Evolutionary conservation across 2,888 invertebrate species (phyloP).

Genomic region (Cataglyphis rosenhaueri): DNA sequence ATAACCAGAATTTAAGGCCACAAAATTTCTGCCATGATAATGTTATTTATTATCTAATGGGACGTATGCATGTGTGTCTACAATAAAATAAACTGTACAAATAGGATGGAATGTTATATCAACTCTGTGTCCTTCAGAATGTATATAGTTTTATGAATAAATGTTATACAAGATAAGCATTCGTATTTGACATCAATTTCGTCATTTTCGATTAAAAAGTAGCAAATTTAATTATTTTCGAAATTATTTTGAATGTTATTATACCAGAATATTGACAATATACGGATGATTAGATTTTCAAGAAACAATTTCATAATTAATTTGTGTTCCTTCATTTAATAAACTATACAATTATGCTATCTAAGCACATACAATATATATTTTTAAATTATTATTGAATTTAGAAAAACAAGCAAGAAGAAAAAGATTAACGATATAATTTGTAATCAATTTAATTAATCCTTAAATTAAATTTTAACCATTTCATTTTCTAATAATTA

Average conservation of each 20-base stretch:
- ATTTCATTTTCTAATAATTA: conserved; percentile 41
- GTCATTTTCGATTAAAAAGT: conserved; percentile 54
- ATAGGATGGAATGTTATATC: conserved; percentile 76
- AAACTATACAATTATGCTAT: conserved; percentile 58
- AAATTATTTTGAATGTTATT: conserved; percentile 55
- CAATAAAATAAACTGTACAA: conserved; percentile 77
- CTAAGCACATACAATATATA: conserved; percentile 49
- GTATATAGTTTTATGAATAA: conserved; percentile 65
- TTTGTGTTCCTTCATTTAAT: conserved; percentile 54
- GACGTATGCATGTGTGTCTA: conserved; percentile 75
- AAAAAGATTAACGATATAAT: conserved; percentile 54
- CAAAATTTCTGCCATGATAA: conserved; percentile 71
- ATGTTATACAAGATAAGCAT: conserved; percentile 71
- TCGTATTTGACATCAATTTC: conserved; percentile 57
- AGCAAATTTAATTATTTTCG: conserved; percentile 59
- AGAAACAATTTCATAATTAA: conserved; percentile 55
- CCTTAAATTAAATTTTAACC: background rate
- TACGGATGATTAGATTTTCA: conserved; percentile 64
- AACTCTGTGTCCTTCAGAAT: conserved; percentile 67
- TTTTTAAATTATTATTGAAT: conserved; percentile 34
- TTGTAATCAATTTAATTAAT: conserved; percentile 20
- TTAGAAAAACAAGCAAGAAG: conserved; percentile 65
- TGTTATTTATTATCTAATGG: conserved; percentile 75
- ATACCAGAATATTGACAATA: conserved; percentile 64
- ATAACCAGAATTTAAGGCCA: conserved; percentile 74